Evolutionary conservation across 2,888 invertebrate genomes (phyloP).

Genomic region (Rhagonycha fulva): DNA sequence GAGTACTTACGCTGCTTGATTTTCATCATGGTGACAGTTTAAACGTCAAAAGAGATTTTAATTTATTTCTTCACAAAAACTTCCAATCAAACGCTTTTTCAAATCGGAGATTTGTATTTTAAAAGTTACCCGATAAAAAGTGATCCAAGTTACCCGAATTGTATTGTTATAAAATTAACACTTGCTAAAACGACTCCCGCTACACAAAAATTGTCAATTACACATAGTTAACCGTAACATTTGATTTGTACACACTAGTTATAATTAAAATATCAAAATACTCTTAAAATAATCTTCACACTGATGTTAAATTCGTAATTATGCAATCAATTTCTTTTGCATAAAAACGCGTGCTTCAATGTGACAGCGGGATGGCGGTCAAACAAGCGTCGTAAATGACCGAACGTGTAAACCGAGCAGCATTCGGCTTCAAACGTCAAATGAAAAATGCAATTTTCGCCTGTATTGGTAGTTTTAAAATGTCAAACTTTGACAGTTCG

Average conservation of each 20-base stretch:
- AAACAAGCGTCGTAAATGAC: constrained; percentile 30
- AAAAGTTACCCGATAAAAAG: neutral
- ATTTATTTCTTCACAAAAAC: neutral
- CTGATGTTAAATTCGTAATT: constrained; percentile 12
- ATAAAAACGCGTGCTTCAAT: constrained; percentile 34
- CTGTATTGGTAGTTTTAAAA: neutral
- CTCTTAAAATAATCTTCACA: neutral
- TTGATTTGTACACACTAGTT: neutral
- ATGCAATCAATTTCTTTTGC: constrained; percentile 27
- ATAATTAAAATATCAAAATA: neutral
- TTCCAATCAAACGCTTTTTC: neutral
- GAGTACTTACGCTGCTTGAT: constrained; percentile 4
- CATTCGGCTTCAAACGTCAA: neutral
- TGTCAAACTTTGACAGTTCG: neutral
- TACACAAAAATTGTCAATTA: neutral
- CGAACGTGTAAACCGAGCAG: neutral
- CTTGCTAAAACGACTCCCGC: neutral
- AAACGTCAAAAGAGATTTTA: neutral
- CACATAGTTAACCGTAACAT: neutral
- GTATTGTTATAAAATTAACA: neutral
- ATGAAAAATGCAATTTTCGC: neutral
- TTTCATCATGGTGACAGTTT: neutral
- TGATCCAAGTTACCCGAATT: neutral
- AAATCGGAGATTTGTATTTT: neutral
- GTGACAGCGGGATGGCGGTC: constrained; percentile 37